These are phyloP conservation scores for Trichosurus vulpecula DNA, from an alignment of 2,797 vertebrate species.

Conservation along the genomic window DNA sequence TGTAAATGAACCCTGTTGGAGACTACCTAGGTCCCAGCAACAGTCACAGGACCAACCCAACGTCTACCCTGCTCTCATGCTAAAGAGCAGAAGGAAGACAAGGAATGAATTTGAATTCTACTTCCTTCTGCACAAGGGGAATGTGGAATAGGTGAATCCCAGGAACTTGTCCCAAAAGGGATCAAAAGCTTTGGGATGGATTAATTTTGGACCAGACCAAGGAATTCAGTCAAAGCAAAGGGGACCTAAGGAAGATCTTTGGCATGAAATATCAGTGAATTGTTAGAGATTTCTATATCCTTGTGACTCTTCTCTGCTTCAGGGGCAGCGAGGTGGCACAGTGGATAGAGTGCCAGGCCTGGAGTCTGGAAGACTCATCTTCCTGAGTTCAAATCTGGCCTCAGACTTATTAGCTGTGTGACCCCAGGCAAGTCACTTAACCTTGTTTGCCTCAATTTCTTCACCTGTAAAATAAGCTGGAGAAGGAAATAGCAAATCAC, in stretches of 20 bases:
- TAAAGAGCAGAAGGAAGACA: not conserved
- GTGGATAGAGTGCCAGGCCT: not conserved
- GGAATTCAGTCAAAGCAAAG: not conserved
- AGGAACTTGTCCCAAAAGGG: not conserved
- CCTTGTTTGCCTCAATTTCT: not conserved
- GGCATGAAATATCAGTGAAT: not conserved
- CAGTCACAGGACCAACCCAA: not conserved
- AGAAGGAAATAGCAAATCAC: not conserved
- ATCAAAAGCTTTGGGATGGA: not conserved
- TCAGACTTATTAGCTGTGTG: not conserved
- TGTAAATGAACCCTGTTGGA: not conserved
- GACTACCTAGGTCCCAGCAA: not conserved
- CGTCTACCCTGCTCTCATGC: not conserved
- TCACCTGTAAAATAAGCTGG: not conserved
- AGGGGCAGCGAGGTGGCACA: not conserved
- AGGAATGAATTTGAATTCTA: not conserved
- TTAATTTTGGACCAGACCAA: not conserved
- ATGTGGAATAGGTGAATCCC: not conserved
- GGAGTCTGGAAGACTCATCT: not conserved
- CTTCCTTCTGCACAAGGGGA: not conserved
- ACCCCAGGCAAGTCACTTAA: not conserved
- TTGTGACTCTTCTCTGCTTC: not conserved
- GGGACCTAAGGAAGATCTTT: not conserved
- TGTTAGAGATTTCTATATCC: not conserved
- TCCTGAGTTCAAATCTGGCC: not conserved